Evolutionary conservation across 2,797 vertebrate genomes (phyloP).

Genomic region (Decapterus maruadsi): DNA sequence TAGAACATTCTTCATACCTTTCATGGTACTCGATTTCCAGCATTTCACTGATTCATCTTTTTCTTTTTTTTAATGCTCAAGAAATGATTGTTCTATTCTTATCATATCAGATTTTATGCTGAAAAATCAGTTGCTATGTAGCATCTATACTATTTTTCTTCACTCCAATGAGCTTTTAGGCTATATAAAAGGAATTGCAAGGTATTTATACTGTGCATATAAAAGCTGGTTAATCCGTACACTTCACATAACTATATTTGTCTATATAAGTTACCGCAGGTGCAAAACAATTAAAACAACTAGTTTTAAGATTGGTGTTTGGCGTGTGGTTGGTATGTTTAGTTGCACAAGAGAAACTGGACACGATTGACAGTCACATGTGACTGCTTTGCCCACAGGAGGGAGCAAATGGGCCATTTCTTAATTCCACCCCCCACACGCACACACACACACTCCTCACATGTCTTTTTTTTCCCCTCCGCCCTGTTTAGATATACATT

Average conservation of each 20-base stretch:
- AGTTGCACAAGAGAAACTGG: background rate
- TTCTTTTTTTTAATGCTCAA: background rate
- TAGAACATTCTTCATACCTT: conserved; percentile 4
- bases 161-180: background rate
- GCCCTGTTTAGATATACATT: conserved; percentile 1
- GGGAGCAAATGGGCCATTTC: conserved; percentile 75
- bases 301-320: too few species aligned
- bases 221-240: background rate
- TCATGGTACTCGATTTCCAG: conserved; percentile 4
- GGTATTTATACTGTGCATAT: too few species aligned
- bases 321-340: background rate
- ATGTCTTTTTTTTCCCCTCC: background rate
- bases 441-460: too few species aligned
- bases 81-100: background rate
- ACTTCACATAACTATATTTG: background rate
- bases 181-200: background rate
- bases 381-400: conserved; percentile 73
- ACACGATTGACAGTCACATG: conserved; percentile 19
- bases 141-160: background rate
- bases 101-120: background rate
- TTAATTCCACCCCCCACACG: background rate
- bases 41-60: background rate
- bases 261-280: background rate
- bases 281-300: background rate
- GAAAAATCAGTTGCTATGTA: background rate